Conservation (phyloP, 2,113 vertebrate species). For the Fulica atra region DNA sequence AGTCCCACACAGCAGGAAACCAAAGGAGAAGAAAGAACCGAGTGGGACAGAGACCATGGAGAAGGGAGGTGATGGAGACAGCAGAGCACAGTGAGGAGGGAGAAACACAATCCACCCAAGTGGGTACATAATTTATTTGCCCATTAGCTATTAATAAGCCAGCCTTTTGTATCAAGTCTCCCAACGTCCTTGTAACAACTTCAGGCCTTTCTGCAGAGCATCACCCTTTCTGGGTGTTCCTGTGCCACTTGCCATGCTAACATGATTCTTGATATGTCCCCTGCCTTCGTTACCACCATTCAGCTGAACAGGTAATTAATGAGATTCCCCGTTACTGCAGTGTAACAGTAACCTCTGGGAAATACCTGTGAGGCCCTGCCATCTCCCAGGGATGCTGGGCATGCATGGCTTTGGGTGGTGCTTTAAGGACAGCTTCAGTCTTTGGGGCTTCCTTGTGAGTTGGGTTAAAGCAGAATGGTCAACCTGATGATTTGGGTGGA, state of each 20-base stretch:
- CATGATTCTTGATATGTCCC: slow-evolving; percentile 46
- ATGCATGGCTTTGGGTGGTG: neutral
- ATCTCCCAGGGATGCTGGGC: neutral
- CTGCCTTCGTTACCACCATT: neutral
- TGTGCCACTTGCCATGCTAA: slow-evolving; percentile 35
- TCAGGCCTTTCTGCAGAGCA: slow-evolving; percentile 60
- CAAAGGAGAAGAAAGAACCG: neutral
- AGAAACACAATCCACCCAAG: neutral
- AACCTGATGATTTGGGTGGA: neutral
- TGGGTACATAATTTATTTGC: slow-evolving; percentile 50
- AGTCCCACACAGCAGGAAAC: neutral
- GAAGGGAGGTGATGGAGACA: neutral
- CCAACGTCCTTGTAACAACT: slow-evolving; percentile 58
- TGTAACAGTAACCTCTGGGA: slow-evolving; percentile 1
- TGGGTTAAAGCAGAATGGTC: neutral
- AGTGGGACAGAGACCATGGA: neutral
- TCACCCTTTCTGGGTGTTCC: slow-evolving; percentile 21
- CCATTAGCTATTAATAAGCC: slow-evolving; percentile 59
- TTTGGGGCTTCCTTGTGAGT: neutral
- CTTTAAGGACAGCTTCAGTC: neutral
- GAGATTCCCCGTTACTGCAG: neutral
- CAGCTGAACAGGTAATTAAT: slow-evolving; percentile 25
- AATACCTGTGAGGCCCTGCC: neutral
- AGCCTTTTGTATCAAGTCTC: slow-evolving; percentile 55
- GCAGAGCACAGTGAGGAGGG: neutral